Percentiles rank a stretch among this genome's conserved stretches.
phyloP scores from a whole-genome alignment of 2,797 vertebrate species.

The Chaenodraco wilsoni region DNA sequence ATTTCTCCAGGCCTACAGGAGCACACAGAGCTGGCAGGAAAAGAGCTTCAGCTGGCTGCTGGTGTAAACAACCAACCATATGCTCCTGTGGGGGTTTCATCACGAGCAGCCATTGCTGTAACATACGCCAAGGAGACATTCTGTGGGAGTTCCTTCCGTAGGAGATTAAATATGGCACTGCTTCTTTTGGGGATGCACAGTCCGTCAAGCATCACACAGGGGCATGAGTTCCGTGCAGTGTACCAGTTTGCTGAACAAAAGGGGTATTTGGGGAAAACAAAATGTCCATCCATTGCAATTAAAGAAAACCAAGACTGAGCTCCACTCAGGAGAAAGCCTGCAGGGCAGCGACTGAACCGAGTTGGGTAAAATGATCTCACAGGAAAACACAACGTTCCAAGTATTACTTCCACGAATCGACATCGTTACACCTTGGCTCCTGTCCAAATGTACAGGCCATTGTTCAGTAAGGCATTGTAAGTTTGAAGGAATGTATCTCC shows the following conservation, averaged over 20 bases:
- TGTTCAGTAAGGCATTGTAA: slow-evolving; percentile 44
- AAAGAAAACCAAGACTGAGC: slow-evolving; percentile 39
- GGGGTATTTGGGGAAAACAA: slow-evolving; percentile 45
- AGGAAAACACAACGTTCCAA: slow-evolving; percentile 52
- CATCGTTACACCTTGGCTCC: slow-evolving; percentile 22
- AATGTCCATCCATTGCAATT: slow-evolving; percentile 42
- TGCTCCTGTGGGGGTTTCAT: slow-evolving; percentile 62
- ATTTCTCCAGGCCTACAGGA: slow-evolving; percentile 62
- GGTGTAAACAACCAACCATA: slow-evolving; percentile 78
- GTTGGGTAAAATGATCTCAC: slow-evolving; percentile 38
- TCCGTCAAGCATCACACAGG: slow-evolving; percentile 19
- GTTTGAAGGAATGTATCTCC: slow-evolving; percentile 6
- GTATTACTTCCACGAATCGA: slow-evolving; percentile 27
- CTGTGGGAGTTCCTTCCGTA: slow-evolving; percentile 15
- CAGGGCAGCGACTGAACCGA: slow-evolving; percentile 23
- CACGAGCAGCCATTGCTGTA: slow-evolving; percentile 37
- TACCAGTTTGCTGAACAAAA: slow-evolving; percentile 33
- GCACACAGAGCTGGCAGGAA: slow-evolving; percentile 67
- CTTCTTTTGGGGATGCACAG: slow-evolving; percentile 40
- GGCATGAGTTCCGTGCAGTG: slow-evolving; percentile 14
- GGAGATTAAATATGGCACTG: slow-evolving; percentile 15
- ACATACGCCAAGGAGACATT: slow-evolving; percentile 26
- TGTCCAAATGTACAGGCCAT: slow-evolving; percentile 30
- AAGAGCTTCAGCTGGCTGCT: slow-evolving; percentile 59
- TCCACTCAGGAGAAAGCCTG: slow-evolving; percentile 23